Evolutionary conservation across 2,888 invertebrate species (phyloP).

Genomic region (Athalia cordata): DNA sequence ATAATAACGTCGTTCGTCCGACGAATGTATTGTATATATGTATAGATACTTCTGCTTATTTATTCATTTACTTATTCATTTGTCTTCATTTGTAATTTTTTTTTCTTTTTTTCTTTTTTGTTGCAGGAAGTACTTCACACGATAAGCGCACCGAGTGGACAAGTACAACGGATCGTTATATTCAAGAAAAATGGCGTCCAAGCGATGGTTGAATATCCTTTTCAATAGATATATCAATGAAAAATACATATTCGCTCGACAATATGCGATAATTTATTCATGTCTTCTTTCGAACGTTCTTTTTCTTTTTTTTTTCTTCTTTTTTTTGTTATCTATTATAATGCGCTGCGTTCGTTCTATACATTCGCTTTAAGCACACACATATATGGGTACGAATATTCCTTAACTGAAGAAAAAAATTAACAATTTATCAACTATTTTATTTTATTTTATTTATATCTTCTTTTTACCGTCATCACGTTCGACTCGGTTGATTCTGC

Average conservation of each 20-base stretch:
- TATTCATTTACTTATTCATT: neutral
- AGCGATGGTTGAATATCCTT: constrained; percentile 99
- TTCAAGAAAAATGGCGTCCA: constrained; percentile 99
- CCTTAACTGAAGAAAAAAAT: too few relatives aligned
- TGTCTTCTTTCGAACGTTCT: too few relatives aligned
- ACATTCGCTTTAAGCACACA: too few relatives aligned
- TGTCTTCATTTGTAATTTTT: neutral
- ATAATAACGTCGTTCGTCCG: neutral
- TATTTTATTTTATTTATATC: neutral
- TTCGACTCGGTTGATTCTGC: constrained; percentile 97
- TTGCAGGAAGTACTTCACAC: constrained; percentile 99
- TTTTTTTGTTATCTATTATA: too few relatives aligned
- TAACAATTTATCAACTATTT: too few relatives aligned
- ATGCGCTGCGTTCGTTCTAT: too few relatives aligned
- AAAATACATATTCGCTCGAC: neutral
- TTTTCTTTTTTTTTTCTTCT: too few relatives aligned
- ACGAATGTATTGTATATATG: neutral
- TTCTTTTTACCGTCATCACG: constrained; percentile 80
- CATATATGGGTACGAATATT: too few relatives aligned
- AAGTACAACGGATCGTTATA: constrained; percentile 97
- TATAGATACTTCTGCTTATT: neutral
- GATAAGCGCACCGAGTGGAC: constrained; percentile 95
- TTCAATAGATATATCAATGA: constrained; percentile 62
- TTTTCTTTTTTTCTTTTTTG: constrained; percentile 70
- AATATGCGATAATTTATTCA: too few relatives aligned